Percentiles rank a stretch among this genome's conserved stretches.
phyloP scores from a whole-genome alignment of 2,797 vertebrate genomes.

The Acrocephalus scirpaceus region DNA sequence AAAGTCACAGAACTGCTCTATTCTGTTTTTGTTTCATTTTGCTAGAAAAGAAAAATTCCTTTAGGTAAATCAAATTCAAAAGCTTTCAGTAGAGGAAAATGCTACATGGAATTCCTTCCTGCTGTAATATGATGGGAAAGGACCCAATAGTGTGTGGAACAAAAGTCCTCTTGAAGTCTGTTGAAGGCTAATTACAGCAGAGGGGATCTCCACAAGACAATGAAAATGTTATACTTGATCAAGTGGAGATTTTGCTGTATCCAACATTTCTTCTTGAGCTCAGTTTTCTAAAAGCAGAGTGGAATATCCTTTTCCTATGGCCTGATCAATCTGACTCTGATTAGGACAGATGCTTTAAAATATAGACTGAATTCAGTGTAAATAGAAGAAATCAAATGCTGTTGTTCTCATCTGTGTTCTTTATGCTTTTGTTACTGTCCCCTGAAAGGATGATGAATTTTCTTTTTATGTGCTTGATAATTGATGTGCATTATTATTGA shows the following conservation, averaged over 20 bases:
- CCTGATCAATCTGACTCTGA: background rate
- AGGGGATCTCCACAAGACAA: background rate
- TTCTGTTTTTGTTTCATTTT: background rate
- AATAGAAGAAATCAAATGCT: background rate
- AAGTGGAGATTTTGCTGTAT: background rate
- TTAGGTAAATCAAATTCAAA: background rate
- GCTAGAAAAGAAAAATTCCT: background rate
- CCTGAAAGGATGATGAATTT: background rate
- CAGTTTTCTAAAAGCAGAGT: background rate
- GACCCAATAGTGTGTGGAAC: background rate
- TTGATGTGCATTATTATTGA: slow-evolving; percentile 3
- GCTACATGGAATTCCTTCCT: background rate
- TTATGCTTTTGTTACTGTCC: background rate
- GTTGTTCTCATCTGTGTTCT: background rate
- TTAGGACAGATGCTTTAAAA: background rate
- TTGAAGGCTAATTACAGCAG: background rate
- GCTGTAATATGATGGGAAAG: background rate
- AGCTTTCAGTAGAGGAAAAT: background rate
- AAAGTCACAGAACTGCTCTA: background rate
- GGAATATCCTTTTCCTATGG: background rate
- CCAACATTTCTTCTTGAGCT: background rate
- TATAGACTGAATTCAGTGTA: background rate
- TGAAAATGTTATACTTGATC: background rate
- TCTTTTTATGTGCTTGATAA: background rate
- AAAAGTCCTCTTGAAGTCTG: background rate